Evolutionary conservation across 2,797 vertebrate genomes (phyloP).

Genomic region (Malacoraja senta): DNA sequence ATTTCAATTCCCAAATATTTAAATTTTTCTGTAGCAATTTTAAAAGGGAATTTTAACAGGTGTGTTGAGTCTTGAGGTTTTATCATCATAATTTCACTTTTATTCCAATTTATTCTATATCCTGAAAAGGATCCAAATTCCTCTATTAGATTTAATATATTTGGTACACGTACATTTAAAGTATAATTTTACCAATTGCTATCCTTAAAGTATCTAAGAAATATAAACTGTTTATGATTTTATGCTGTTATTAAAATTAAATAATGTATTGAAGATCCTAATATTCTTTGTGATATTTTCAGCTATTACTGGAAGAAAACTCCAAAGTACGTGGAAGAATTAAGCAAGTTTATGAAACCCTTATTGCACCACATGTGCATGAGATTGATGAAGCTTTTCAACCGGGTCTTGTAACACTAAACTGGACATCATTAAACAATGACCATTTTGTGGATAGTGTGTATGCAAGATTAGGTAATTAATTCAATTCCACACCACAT

Average conservation of each 20-base stretch:
- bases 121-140: too few species aligned
- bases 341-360: slow-evolving; percentile 61
- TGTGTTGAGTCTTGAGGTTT: too few species aligned
- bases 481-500: background rate
- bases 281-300: slow-evolving; percentile 36
- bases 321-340: slow-evolving; percentile 77
- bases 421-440: slow-evolving; percentile 85
- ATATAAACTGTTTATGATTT: background rate
- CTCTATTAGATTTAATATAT: too few species aligned
- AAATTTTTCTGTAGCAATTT: too few species aligned
- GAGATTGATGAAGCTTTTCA: slow-evolving; percentile 75
- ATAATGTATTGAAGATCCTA: background rate
- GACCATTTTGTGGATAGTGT: slow-evolving; percentile 68
- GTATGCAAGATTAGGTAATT: slow-evolving; percentile 69
- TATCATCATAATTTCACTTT: too few species aligned
- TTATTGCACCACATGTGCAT: slow-evolving; percentile 67
- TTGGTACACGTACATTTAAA: too few species aligned
- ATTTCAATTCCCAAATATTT: too few species aligned
- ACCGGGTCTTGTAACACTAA: slow-evolving; percentile 73
- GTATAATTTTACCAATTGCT: background rate
- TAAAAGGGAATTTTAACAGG: too few species aligned
- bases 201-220: background rate
- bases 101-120: too few species aligned
- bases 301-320: slow-evolving; percentile 81
- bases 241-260: background rate